Evolutionary conservation across 1,140 invertebrate genomes (phyloP), one percentile per base, ranked within the genome.

Genomic region (Prorops nasuta): DNA sequence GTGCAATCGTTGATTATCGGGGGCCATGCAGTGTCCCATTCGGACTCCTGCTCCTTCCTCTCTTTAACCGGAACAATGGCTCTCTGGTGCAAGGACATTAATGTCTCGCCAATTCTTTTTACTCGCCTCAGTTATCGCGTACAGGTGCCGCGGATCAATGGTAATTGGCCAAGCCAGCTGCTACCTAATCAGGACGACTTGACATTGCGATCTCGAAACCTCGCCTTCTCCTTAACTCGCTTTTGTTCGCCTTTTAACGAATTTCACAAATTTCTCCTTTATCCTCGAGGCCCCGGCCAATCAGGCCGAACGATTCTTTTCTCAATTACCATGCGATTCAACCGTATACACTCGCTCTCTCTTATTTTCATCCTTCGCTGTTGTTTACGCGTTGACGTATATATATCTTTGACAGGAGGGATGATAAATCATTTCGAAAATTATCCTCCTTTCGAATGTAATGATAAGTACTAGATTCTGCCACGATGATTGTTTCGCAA

Each of bases 61-160:
- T 49, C 38, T 58, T 54, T 57, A 44, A 35, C 24, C 28, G 41
- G 51, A 58, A 59, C 51, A 58, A 58, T 58, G 44, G 16, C 15
- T 14, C 6, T n/a, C 44, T 24, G 41, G 16, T 22, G 42, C 20
- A 41, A 42, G 34, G 39, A 49, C 14, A 50, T 50, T 44, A 50
- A 54, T 49, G 50, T 31, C 34, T 24, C 36, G 47, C 24, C 42
- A 28, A 34, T 49, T 28, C 34, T 14, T 39, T 47, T 38, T 28
- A 32, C 32, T 34, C 22, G 28, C 15, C 31, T 28, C 19, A 19
- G 14, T 8, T n/a, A 43, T 42, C 46, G 35, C 32, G n/a, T 17
- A 37, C 51, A 53, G 51, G 51, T 53, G 46, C 42, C 40, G 31
- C 45, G 51, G 20, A 31, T 44, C 54, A 21, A 57, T 49, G 51